Evolutionary conservation across 1,140 invertebrate species (phyloP).

Genomic region (Megathymus violae): DNA sequence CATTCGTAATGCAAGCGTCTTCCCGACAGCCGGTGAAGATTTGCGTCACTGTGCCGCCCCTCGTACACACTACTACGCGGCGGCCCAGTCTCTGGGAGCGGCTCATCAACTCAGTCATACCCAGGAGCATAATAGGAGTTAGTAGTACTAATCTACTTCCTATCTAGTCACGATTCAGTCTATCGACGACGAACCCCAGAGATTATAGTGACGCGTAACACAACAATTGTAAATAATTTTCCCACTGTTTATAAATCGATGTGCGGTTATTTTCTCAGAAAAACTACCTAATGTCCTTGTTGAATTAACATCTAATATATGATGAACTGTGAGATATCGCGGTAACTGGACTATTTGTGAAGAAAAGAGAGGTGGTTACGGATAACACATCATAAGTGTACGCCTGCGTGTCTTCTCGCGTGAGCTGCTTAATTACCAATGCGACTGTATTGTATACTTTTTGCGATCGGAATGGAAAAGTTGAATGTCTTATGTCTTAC

Average conservation of each 20-base stretch:
- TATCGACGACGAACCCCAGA: conserved; percentile 9
- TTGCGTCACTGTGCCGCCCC: conserved; percentile 56
- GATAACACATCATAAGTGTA: conserved; percentile 7
- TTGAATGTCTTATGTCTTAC: conserved; percentile 59
- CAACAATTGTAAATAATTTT: conserved; percentile 44
- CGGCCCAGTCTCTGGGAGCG: conserved; percentile 58
- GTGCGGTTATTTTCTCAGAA: conserved; percentile 15
- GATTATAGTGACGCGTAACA: conserved; percentile 27
- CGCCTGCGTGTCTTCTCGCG: conserved; percentile 45
- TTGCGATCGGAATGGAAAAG: conserved; percentile 65
- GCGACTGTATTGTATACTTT: conserved; percentile 60
- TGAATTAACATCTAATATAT: too few species aligned
- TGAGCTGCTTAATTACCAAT: conserved; percentile 55
- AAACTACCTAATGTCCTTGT: too few species aligned
- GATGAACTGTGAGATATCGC: too few species aligned
- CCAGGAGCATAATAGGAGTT: conserved; percentile 38
- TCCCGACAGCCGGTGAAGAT: conserved; percentile 55
- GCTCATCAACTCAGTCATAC: conserved; percentile 61
- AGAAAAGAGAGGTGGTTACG: too few species aligned
- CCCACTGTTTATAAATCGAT: conserved; percentile 40
- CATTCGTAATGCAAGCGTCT: conserved; percentile 53
- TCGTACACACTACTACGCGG: conserved; percentile 45
- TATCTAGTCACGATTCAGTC: conserved; percentile 11
- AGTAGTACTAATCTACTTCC: conserved; percentile 19
- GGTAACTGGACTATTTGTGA: too few species aligned